A percentile compares a stretch with the other conserved stretches of the same genome.
These are phyloP conservation scores for Zonitis immaculata DNA, from an alignment of 2,888 invertebrate species.

Conservation along the genomic window DNA sequence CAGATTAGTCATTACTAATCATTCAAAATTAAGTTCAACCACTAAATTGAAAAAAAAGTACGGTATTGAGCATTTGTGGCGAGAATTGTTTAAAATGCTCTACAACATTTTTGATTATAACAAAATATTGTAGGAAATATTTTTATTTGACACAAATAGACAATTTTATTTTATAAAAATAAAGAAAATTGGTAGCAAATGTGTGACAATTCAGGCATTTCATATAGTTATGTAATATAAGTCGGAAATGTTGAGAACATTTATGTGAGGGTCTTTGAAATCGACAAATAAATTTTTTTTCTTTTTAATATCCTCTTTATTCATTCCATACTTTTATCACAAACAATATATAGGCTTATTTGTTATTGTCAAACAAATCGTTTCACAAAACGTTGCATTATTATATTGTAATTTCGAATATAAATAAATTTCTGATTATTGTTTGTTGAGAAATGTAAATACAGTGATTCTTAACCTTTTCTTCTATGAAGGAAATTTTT, in stretches of 20 bases:
- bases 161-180: not conserved
- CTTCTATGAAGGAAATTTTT: too few relatives aligned
- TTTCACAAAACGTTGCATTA: too few relatives aligned
- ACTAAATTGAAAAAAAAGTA: not conserved
- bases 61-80: too few relatives aligned
- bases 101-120: not conserved
- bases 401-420: too few relatives aligned
- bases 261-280: not conserved
- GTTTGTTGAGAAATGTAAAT: too few relatives aligned
- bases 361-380: not conserved
- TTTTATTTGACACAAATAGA: not conserved
- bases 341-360: not conserved
- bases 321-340: not conserved
- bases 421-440: too few relatives aligned
- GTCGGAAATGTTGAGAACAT: not conserved
- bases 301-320: not conserved
- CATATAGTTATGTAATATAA: not conserved
- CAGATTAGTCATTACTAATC: too few relatives aligned
- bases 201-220: not conserved
- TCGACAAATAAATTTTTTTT: not conserved
- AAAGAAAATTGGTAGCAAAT: not conserved
- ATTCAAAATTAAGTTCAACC: not conserved
- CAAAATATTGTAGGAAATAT: too few relatives aligned
- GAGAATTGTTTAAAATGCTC: not conserved
- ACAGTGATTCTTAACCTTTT: too few relatives aligned